A percentile compares a stretch with the other conserved stretches of the same genome.
These are phyloP conservation scores for Drosophila diplacantha DNA, from an alignment of 2,888 invertebrate species.

Conservation along the genomic window DNA sequence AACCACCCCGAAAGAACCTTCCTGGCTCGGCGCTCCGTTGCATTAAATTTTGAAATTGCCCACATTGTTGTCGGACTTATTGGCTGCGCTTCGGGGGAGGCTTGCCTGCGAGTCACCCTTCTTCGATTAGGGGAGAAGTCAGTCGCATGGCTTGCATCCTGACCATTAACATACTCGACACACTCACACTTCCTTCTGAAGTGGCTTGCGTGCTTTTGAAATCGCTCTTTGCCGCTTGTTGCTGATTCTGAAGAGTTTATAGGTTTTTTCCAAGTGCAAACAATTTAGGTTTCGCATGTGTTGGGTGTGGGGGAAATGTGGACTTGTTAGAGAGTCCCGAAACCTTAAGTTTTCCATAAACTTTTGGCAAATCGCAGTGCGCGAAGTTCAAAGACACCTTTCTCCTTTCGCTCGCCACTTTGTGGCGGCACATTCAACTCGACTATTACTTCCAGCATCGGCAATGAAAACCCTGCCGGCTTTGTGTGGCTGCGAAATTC, in stretches of 20 bases:
- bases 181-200: constrained; percentile 39
- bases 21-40: constrained; percentile 11
- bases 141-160: constrained; percentile 60
- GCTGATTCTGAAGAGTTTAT: constrained; percentile 30
- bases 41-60: constrained; percentile 61
- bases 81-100: constrained; percentile 57
- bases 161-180: constrained; percentile 63
- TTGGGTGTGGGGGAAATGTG: not conserved
- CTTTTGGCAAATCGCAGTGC: constrained; percentile 1
- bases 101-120: constrained; percentile 29
- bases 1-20: constrained; percentile 53
- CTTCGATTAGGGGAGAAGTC: constrained; percentile 34
- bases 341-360: constrained; percentile 9
- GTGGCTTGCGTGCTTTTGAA: constrained; percentile 58
- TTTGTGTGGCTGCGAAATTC: constrained; percentile 12
- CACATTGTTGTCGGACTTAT: constrained; percentile 57
- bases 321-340: not conserved
- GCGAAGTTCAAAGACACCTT: not conserved
- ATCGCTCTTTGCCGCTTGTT: constrained; percentile 21
- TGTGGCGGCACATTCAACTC: constrained; percentile 20
- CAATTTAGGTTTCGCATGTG: constrained; percentile 49
- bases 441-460: constrained; percentile 34
- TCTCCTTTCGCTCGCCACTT: constrained; percentile 3
- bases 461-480: not conserved
- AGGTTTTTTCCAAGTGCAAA: constrained; percentile 52